Base-by-base conservation (phyloP, 1,140 invertebrate species). In the Ooceraea biroi region DNA sequence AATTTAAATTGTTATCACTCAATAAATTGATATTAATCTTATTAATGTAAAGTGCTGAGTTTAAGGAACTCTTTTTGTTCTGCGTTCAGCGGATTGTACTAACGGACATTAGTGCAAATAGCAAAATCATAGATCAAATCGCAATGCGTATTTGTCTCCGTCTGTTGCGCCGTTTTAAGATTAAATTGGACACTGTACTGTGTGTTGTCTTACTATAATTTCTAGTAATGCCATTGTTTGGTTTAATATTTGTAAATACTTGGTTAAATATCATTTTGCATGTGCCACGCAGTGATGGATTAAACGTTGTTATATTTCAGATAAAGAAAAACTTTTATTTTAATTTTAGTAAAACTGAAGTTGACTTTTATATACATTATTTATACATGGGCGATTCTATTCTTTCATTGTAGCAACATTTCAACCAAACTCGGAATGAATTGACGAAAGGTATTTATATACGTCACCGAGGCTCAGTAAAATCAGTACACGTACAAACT, bases 21-120 rank as follows among this genome's bases (percentile, higher is more conserved):
- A 57, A 78, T 50, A 8, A 5, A 66, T 63, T 27, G 73, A 76
- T 77, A 65, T 74, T 74, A 5, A n/a, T n/a, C n/a, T n/a, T 41
- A 12, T 66, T 11, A 44, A n/a, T 66, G 19, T 65, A 12, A 63
- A 77, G 57, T 61, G 57, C 11, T 61, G 41, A 60, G 27, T 55
- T 77, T 19, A 41, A 77, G 36, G 30, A 65, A 77, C 12, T 7
- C 1, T 52, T 66, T n/a, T 25, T 17, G 10, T 77, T 66, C 22
- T 22, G 50, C 27, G 8, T 50, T 65, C 19, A 41, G 48, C 14
- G 46, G 52, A 77, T 77, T 77, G 14, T 65, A 52, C 2, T 48
- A 52, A 22, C n/a, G 7, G 19, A 76, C 46, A 77, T 77, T 36
- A 27, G 1, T 11, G 22, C 2, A 78, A 78, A 78, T 78, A 52